Evolutionary conservation across 2,113 vertebrate species (phyloP).

Genomic region (Ophiodon elongatus): DNA sequence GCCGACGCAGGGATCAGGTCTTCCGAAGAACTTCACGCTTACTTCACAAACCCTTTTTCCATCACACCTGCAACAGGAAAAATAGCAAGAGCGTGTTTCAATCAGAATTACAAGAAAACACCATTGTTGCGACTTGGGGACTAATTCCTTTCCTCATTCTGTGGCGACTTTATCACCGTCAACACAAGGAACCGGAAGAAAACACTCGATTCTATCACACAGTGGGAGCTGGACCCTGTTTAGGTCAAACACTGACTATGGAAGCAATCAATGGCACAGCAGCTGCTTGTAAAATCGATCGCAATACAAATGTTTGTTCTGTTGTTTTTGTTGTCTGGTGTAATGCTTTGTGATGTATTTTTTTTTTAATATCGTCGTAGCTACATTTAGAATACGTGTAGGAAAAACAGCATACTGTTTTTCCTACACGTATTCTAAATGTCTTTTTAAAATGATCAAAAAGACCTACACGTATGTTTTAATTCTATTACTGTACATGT

Average conservation of each 20-base stretch:
- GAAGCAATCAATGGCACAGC: background rate
- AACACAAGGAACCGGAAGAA: background rate
- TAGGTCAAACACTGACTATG: background rate
- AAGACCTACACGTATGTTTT: background rate
- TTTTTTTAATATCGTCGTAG: background rate
- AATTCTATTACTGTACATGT: background rate
- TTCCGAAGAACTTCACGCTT: fast-evolving
- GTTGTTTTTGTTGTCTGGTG: background rate
- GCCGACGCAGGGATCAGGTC: constrained; percentile 12
- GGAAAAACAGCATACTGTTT: too few relatives aligned
- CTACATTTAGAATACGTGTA: background rate
- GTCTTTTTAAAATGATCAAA: too few relatives aligned
- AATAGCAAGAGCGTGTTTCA: background rate
- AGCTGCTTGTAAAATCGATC: background rate
- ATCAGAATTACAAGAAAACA: background rate
- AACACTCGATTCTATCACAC: background rate
- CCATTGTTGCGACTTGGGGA: background rate
- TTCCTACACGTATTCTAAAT: too few relatives aligned
- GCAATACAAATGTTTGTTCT: background rate
- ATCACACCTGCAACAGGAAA: constrained; percentile 49
- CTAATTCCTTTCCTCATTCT: background rate
- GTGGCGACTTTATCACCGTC: background rate
- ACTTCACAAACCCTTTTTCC: constrained; percentile 49
- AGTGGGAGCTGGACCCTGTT: background rate
- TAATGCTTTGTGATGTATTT: too few relatives aligned